These are phyloP conservation scores for Fulmarus glacialis DNA, from an alignment of 2,113 vertebrate genomes.

Conservation along the genomic window DNA sequence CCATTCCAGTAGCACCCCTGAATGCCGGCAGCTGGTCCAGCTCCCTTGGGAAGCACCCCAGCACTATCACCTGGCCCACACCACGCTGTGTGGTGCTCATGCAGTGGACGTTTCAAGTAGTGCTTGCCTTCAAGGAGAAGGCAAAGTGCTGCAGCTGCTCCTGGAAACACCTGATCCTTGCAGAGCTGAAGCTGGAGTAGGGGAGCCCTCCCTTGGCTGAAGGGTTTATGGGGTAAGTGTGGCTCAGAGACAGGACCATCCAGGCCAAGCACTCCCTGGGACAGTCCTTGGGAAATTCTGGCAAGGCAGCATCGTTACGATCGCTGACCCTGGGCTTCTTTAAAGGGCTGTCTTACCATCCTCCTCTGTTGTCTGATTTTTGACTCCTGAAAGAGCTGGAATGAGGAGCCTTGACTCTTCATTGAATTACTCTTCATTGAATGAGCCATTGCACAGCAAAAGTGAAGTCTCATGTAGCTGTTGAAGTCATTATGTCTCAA, in stretches of 20 bases:
- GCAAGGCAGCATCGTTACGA: accelerated
- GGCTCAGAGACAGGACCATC: background rate
- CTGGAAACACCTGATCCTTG: background rate
- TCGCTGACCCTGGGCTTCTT: background rate
- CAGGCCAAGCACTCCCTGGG: background rate
- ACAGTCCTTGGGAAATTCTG: background rate
- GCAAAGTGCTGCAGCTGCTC: background rate
- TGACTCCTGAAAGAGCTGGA: background rate
- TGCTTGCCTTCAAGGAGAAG: background rate
- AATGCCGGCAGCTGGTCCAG: background rate
- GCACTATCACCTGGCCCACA: background rate
- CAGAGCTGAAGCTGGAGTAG: background rate
- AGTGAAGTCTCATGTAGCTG: background rate
- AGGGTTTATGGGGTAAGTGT: background rate
- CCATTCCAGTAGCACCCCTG: background rate
- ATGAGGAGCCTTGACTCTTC: background rate
- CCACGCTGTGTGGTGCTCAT: background rate
- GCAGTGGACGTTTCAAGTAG: background rate
- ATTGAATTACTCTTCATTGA: background rate
- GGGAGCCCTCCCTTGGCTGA: background rate
- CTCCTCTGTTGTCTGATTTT: background rate
- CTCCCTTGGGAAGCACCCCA: background rate
- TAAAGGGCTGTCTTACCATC: background rate
- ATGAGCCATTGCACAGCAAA: background rate
- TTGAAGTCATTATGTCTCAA: background rate